Base-by-base conservation (phyloP, 35 echinoderm and acorn worm genomes). In the Chiridota heheva region DNA sequence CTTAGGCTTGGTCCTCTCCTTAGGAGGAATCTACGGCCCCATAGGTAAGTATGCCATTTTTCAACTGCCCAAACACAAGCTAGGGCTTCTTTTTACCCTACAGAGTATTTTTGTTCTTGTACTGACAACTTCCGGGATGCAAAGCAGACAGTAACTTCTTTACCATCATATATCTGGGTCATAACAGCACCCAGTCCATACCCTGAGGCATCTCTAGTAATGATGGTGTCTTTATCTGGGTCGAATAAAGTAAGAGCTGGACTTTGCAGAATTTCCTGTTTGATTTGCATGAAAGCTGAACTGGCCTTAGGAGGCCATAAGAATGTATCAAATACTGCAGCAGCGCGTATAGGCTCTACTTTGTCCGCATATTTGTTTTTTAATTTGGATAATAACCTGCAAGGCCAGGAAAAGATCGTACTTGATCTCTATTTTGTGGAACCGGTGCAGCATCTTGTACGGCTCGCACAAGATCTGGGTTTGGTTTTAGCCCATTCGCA, bases 41-140 rank as follows among this genome's bases (percentile, higher is more conserved):
- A 84, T 22, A 90, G 20, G 62, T 90, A 68, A 37, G 39, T 49
- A 43, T 82, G 48, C 65, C 65, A 89, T 51, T 89, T 73, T 60
- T 89, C 77, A 37, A 69, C 32, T 4, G 86, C 76, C 64, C 51
- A 82, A 0, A 89, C 70, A 22, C 78, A 82, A 35, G 87, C 87
- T 6, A 89, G 57, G 36, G 78, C 87, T 82, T 82, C 87, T 18
- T 41, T 72, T 47, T 82, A 77, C 1, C 77, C 67, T 0, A 75
- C 69, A 18, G 69, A 89, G 33, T 82, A 82, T 37, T 89, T 89
- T 36, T 33, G 48, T 38, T 89, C 87, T 2, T 67, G 18, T 2
- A 0, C 13, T 20, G 59, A 66, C n/a, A 88, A 61, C 42, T 62
- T 82, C 31, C 78, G n/a, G 43, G 67, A 82, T 4, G 86, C 56